These are phyloP conservation scores for Ophioninae sp. DNA, from an alignment of 2,888 invertebrate genomes.

Conservation along the genomic window DNA sequence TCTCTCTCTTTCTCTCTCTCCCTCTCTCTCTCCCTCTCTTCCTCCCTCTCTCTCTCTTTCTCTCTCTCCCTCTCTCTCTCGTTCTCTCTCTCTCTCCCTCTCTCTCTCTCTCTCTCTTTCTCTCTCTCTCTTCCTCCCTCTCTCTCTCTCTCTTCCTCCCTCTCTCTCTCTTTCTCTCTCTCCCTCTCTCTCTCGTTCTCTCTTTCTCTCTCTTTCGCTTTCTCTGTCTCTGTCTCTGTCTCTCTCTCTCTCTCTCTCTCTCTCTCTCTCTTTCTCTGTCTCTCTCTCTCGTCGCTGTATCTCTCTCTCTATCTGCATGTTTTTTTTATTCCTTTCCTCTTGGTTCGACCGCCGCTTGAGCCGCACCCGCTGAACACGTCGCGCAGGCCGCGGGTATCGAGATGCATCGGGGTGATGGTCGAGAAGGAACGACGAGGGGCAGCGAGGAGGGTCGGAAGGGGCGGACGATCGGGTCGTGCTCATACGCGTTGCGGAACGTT, in stretches of 20 bases:
- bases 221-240: conserved; percentile 72
- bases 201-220: conserved; percentile 50
- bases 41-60: conserved; percentile 5
- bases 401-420: conserved; percentile 45
- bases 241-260: conserved; percentile 72
- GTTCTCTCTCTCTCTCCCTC: conserved; percentile 59
- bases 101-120: conserved; percentile 69
- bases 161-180: conserved; percentile 19
- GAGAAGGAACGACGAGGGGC: too few relatives aligned
- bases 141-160: conserved; percentile 16
- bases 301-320: conserved; percentile 38
- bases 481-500: conserved; percentile 25
- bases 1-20: too few relatives aligned
- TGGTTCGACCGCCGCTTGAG: conserved; percentile 44
- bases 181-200: conserved; percentile 22
- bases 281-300: too few relatives aligned
- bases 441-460: too few relatives aligned
- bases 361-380: conserved; percentile 62
- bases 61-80: conserved; percentile 44
- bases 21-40: conserved; percentile 58
- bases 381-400: conserved; percentile 57
- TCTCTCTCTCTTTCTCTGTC: conserved; percentile 31
- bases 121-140: conserved; percentile 61
- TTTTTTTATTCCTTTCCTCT: conserved; percentile 39
- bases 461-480: too few relatives aligned